Conservation (phyloP, 2,888 invertebrate species). For the Diogma glabrata region DNA sequence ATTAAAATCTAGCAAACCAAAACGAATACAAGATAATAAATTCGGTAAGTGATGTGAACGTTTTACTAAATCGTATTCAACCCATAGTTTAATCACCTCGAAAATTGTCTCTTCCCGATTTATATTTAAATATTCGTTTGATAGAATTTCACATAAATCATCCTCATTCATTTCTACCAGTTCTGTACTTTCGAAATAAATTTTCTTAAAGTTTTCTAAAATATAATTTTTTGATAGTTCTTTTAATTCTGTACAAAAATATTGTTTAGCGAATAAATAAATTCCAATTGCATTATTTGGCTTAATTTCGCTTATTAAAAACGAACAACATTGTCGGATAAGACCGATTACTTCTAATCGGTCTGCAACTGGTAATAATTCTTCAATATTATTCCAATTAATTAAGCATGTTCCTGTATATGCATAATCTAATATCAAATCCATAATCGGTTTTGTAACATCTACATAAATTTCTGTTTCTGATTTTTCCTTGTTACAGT, state of each 20-base stretch:
- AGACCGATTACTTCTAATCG: slow-evolving; percentile 62
- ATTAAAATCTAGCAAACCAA: slow-evolving; percentile 50
- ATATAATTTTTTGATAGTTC: slow-evolving; percentile 47
- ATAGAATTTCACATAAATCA: slow-evolving; percentile 51
- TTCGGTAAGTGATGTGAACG: slow-evolving; percentile 44
- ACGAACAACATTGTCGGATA: slow-evolving; percentile 56
- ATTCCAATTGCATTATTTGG: slow-evolving; percentile 61
- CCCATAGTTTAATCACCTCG: slow-evolving; percentile 61
- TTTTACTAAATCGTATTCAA: slow-evolving; percentile 44
- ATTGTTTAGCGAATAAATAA: slow-evolving; percentile 55
- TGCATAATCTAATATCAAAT: slow-evolving; percentile 58
- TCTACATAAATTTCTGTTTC: slow-evolving; percentile 48
- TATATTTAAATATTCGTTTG: slow-evolving; percentile 61
- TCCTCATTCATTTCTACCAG: slow-evolving; percentile 47
- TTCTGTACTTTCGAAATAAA: slow-evolving; percentile 49
- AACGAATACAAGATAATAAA: slow-evolving; percentile 52
- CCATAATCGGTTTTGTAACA: slow-evolving; percentile 47
- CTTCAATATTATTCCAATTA: slow-evolving; percentile 54
- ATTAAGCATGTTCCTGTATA: slow-evolving; percentile 59
- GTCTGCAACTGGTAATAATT: slow-evolving; percentile 56
- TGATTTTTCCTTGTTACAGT: slow-evolving; percentile 47
- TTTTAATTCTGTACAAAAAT: slow-evolving; percentile 56
- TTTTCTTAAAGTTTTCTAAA: slow-evolving; percentile 46
- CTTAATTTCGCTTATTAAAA: slow-evolving; percentile 48
- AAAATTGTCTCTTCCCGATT: slow-evolving; percentile 62